Conservation (phyloP, 2,113 vertebrate species). For the Sorex araneus region DNA sequence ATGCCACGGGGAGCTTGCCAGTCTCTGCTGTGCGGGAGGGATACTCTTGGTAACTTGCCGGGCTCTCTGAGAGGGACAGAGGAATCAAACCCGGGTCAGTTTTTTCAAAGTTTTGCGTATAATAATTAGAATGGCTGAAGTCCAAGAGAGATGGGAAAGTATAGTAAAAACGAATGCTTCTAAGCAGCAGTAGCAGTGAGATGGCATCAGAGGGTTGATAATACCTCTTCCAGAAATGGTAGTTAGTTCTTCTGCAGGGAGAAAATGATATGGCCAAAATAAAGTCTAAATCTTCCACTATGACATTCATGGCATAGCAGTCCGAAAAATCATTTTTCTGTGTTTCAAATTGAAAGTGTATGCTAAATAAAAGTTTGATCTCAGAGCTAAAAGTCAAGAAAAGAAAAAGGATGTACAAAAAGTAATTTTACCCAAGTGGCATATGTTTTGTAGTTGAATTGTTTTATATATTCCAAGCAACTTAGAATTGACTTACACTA, state of each 20-base stretch:
- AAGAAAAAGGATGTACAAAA: neutral
- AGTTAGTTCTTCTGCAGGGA: neutral
- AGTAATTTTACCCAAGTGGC: neutral
- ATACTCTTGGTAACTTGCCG: no score
- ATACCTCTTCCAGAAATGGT: neutral
- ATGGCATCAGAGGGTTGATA: neutral
- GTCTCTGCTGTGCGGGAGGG: no score
- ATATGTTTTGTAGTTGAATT: neutral
- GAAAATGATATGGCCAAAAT: neutral
- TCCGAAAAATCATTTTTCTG: no score
- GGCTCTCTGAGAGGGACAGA: no score
- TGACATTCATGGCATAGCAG: neutral
- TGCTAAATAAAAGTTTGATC: neutral
- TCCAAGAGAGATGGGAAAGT: neutral
- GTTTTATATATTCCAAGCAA: no score
- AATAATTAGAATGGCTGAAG: neutral
- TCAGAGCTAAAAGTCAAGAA: neutral
- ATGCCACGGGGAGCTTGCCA: no score
- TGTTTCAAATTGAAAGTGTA: neutral
- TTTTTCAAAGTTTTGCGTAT: neutral
- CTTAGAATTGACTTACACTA: no score
- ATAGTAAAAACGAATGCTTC: neutral
- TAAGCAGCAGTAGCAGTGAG: constrained; percentile 31
- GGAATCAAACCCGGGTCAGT: no score
- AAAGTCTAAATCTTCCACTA: neutral